These are phyloP conservation scores for Pongo pygmaeus DNA, from an alignment of 2,113 vertebrate species.

Conservation along the genomic window DNA sequence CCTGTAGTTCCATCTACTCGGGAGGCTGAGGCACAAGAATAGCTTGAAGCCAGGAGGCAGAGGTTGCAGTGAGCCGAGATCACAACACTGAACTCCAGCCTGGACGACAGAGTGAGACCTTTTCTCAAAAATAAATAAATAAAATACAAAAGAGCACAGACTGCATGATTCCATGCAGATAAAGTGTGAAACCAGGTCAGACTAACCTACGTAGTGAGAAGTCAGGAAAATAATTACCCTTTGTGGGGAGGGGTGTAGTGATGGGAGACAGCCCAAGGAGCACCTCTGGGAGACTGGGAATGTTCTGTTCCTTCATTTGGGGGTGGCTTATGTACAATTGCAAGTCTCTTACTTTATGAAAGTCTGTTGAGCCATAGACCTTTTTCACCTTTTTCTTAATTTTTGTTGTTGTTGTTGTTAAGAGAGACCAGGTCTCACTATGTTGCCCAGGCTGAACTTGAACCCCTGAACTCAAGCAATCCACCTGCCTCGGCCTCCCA, in stretches of 20 bases:
- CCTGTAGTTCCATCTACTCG: not conserved
- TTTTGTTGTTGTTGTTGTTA: no score
- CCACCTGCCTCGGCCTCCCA: no score
- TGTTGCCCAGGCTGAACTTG: no score
- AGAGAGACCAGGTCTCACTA: no score
- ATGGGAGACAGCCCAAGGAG: not conserved
- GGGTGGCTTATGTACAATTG: not conserved
- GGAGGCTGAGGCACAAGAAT: not conserved
- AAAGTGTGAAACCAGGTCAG: constrained; percentile 14
- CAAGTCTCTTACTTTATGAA: not conserved
- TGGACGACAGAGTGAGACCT: not conserved
- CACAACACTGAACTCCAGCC: not conserved
- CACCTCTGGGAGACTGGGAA: not conserved
- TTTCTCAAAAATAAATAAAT: not conserved
- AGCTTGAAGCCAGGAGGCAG: not conserved
- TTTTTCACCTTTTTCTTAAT: not conserved
- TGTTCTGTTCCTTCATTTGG: constrained; percentile 14
- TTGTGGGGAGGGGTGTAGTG: rapidly evolving
- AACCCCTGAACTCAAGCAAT: no score
- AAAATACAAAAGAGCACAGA: not conserved
- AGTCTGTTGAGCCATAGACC: not conserved
- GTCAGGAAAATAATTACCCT: not conserved
- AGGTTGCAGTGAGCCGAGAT: not conserved
- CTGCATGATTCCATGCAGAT: not conserved
- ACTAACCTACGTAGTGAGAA: not conserved